A percentile compares a stretch with the other conserved stretches of the same genome.
Evolutionary conservation across 2,113 vertebrate species (phyloP).

Genomic region (Aegithalos caudatus): DNA sequence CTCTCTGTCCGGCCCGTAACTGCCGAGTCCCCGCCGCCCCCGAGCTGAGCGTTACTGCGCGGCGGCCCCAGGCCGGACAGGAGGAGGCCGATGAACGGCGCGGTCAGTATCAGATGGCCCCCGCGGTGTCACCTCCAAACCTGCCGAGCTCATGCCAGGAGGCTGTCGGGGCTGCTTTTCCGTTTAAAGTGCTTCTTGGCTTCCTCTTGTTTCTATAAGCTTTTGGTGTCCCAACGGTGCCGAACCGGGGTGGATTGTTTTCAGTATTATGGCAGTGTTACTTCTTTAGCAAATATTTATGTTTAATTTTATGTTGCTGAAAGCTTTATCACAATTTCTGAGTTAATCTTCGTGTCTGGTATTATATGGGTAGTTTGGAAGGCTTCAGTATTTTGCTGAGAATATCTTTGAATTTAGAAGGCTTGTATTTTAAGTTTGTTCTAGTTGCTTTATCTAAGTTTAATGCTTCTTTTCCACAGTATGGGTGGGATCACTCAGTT

Average conservation of each 20-base stretch:
- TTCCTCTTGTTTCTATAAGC: no score
- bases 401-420: background rate
- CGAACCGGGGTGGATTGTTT: rapidly evolving
- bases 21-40: background rate
- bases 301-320: background rate
- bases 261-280: background rate
- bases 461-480: slow-evolving; percentile 38
- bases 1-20: background rate
- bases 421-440: background rate
- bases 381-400: background rate
- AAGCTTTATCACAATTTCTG: background rate
- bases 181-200: background rate
- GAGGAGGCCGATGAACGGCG: background rate
- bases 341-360: background rate
- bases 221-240: background rate
- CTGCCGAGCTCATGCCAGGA: background rate
- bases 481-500: slow-evolving; percentile 71
- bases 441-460: background rate
- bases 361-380: background rate
- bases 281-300: background rate
- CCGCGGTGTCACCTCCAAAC: background rate
- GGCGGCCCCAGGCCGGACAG: background rate
- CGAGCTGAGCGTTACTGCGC: background rate
- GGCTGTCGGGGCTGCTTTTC: background rate
- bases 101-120: background rate